These are phyloP conservation scores for Hydrochoerus hydrochaeris DNA, from an alignment of 2,113 vertebrate genomes.

Conservation along the genomic window DNA sequence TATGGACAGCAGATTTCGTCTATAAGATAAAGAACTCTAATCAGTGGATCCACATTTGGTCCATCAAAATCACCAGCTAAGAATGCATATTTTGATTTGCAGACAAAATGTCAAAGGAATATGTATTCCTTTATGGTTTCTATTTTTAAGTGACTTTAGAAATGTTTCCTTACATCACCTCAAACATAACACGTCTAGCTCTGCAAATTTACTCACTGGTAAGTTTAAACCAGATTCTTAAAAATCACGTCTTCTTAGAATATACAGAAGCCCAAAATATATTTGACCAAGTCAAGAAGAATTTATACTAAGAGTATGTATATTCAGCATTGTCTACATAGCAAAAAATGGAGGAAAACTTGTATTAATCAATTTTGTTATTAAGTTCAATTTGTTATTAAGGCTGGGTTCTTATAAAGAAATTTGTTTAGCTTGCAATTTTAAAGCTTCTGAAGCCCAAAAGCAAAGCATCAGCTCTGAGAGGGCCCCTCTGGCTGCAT, in stretches of 20 bases:
- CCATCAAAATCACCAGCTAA: neutral
- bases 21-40: neutral
- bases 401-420: neutral
- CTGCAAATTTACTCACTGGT: neutral
- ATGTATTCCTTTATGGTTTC: constrained; percentile 7
- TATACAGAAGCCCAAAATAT: constrained; percentile 20
- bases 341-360: neutral
- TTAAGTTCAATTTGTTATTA: neutral
- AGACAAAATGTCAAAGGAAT: constrained; percentile 19
- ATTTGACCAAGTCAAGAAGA: neutral
- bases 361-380: neutral
- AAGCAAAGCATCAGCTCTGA: neutral
- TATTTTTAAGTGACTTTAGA: constrained; percentile 47
- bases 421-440: neutral
- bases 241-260: neutral
- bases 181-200: neutral
- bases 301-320: constrained; percentile 3
- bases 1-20: neutral
- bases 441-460: neutral
- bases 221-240: constrained; percentile 20
- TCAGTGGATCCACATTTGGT: neutral
- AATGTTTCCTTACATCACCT: neutral
- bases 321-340: neutral
- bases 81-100: neutral
- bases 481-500: neutral